Evolutionary conservation across 2,113 vertebrate species (phyloP), one percentile per base, ranked within the genome.

Genomic region (Porphyrio hochstetteri): DNA sequence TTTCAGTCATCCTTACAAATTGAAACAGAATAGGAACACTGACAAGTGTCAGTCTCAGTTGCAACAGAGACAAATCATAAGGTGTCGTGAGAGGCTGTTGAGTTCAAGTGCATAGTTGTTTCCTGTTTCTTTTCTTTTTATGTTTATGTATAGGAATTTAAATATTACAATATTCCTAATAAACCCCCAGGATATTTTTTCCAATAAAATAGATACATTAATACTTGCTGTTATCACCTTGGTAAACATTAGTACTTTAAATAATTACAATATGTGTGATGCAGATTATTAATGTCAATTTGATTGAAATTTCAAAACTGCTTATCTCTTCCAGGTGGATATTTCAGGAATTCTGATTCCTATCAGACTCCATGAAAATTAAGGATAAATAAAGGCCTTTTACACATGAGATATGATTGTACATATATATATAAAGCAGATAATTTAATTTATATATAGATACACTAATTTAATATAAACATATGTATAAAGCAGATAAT

Each of bases 41-140:
- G 60, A 50, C 12, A 69, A 36, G 16, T 35, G 27, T 82, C 74
- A 42, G 31, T 52, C 36, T 77, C 31, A 4, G 27, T 87, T 81
- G 74, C 31, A 79, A 38, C 38, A 29, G 72, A 40, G 80, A 48
- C 10, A 88, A 81, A 82, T 69, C 56, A n/a, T 83, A 61, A 4
- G 14, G 68, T 82, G 33, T 77, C 81, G 50, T 36, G 48, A 80
- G 74, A 93, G 78, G 78, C 11, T 88, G 24, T 33, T 88, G 57
- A 76, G 65, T 93, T 92, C 85, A 56, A 63, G 61, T 86, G 84
- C 71, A 95, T 96, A 94, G 91, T 82, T 95, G 90, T 94, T 93
- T 92, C 74, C n/a, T 11, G 57, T 95, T 97, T 94, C 69, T 95
- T 92, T 92, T 95, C 81, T 92, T 67, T 70, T 96, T 90, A 85